Base-by-base conservation (phyloP, 2,888 invertebrate genomes). In the Heliconius cydno region DNA sequence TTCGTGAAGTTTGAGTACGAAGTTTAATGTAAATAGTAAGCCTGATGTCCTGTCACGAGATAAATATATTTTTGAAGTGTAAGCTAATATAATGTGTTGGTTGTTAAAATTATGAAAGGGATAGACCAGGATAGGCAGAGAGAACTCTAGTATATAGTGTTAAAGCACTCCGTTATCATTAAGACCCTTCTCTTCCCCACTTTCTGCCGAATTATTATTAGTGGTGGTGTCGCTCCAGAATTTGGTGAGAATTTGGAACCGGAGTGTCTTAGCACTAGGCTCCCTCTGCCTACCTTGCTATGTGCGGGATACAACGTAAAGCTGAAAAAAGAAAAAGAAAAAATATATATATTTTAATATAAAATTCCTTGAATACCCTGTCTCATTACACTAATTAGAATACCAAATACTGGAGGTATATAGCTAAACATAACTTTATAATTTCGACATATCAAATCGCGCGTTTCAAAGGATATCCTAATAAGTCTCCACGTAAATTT, bases 1-100 rank as follows among this genome's bases (percentile, higher is more conserved):
- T 92, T 92, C 91, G 87, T 85, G 88, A 92, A 93, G 88, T 92
- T 93, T 88, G 84, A 84, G 86, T 86, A 83, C 86, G 88, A 91
- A 92, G 88, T 92, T 92, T 92, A 91, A 75, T 90, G 90, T 89
- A 91, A 88, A 91, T 91, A 90, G 85, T 88, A 34, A 60, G 46
- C 25, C n/a, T 46, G 65, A 30, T 65, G 66, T 57, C 67, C 25
- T 67, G 34, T 22, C 67, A 41, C 60, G 22, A 68, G 57, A 78
- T 57, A 38, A 25, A 63, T 60, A 63, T 38, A 38, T n/a, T 6
- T 67, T 38, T 1, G 22, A n/a, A 34, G 34, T 57, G 6, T 22
- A 7, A 52, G 52, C 52, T 52, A 19, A 52, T 6, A 52, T 15
- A 52, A 60, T n/a, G 7, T 10, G 22, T n/a, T 3, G n/a, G 10